Base-by-base conservation (phyloP, 2,113 vertebrate species). In the Scatophagus argus region DNA sequence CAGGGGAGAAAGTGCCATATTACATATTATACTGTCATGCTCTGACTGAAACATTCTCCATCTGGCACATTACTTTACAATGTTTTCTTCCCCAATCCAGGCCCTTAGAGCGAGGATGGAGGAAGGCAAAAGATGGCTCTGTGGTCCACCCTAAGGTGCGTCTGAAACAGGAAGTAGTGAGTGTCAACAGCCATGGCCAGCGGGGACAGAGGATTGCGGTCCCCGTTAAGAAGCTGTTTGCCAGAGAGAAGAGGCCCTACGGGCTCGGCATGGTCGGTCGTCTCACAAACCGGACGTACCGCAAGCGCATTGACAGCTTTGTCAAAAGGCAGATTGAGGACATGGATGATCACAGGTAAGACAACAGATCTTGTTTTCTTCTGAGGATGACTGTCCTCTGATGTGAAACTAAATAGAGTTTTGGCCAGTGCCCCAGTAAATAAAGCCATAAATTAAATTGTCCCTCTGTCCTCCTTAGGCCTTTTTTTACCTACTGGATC, bases 401-500 rank as follows among this genome's bases (percentile, higher is more conserved):
- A 41, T 17, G 7, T 66, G 1, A 39, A 25, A 23, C 5, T 6
- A 8, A 41, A 38, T 9, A 17, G 3, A 61, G 9, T 21, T 49
- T 38, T 34, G 16, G 4, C 2, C 14, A 47, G 16, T n/a, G 31
- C 49, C 21, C 4, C 23, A 23, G 9, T 11, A 38, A 59, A 49
- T 5, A 9, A 3, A 46, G 29, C 7, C 38, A 67, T 19, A 80
- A 31, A 23, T 70, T 19, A 80, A 31, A 23, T 27, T 32, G 9
- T 25, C 44, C 13, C 3, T 1, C 5, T 83, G 19, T 81, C 13
- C 86, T 70, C 47, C 7, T 5, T 19, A 99, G 98, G 92, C 98
- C 98, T 21, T 99, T 98, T 89, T 99, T 99, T 87, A 97, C 97
- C 14, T 99, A 99, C 93, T 99, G 98, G 98, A 96, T 99, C 79